These are phyloP conservation scores for Pluvianellus socialis DNA, from an alignment of 2,113 vertebrate genomes.

Conservation along the genomic window DNA sequence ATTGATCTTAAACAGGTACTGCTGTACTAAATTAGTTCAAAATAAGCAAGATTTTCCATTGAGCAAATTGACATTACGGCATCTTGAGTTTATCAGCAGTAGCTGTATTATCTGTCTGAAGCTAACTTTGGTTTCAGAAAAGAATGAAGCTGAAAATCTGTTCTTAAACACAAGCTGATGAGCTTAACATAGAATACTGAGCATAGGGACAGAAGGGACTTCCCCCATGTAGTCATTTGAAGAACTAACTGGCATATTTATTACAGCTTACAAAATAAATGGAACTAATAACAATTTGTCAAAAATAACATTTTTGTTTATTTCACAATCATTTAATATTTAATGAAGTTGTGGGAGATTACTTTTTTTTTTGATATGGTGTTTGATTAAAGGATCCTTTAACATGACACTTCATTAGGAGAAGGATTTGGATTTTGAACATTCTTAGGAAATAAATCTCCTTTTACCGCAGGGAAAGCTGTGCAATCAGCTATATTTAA, in stretches of 20 bases:
- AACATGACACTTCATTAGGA: neutral
- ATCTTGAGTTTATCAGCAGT: conserved; percentile 27
- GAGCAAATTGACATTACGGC: conserved; percentile 25
- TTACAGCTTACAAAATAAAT: neutral
- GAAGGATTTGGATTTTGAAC: neutral
- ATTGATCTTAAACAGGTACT: conserved; percentile 64
- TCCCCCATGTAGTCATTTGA: neutral
- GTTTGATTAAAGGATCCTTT: neutral
- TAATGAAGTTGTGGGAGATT: neutral
- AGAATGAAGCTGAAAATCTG: neutral
- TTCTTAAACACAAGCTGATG: neutral
- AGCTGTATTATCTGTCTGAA: neutral
- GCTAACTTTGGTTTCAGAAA: neutral
- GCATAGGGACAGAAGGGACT: neutral
- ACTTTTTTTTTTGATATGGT: neutral
- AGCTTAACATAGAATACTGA: neutral
- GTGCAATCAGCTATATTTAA: neutral
- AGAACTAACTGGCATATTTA: neutral
- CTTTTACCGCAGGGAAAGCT: neutral
- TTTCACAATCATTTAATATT: neutral
- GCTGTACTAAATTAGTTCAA: conserved; percentile 56
- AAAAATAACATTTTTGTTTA: neutral
- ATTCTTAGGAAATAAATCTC: neutral
- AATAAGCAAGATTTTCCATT: conserved; percentile 56
- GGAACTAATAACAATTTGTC: neutral